Percentiles rank a stretch among this genome's conserved stretches.
These are phyloP conservation scores for Tauraco erythrolophus DNA, from an alignment of 2,113 vertebrate genomes.

Conservation along the genomic window DNA sequence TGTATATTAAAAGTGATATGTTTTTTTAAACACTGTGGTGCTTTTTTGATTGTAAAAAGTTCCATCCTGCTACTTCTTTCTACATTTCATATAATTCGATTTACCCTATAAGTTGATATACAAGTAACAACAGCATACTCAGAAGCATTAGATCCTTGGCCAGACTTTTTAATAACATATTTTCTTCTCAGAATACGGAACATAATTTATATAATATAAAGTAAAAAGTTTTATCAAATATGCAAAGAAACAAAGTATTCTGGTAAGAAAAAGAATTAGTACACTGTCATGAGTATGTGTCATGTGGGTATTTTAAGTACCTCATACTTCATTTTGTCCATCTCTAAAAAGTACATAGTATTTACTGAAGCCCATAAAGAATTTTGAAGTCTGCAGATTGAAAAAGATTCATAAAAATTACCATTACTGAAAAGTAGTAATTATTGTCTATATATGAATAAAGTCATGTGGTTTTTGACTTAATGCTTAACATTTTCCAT, in stretches of 20 bases:
- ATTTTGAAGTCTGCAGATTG: not conserved
- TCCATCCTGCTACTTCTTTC: not conserved
- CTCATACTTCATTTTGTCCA: not conserved
- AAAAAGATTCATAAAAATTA: not conserved
- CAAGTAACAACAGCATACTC: not conserved
- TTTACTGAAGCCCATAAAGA: not conserved
- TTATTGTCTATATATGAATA: not conserved
- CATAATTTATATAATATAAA: not conserved
- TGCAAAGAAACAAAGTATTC: not conserved
- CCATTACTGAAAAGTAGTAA: not conserved
- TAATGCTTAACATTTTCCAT: not conserved
- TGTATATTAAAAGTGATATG: not conserved
- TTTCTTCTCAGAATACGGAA: not conserved
- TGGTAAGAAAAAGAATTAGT: not conserved
- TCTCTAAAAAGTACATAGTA: not conserved
- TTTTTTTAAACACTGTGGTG: not conserved
- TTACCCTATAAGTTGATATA: not conserved
- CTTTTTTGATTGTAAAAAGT: not conserved
- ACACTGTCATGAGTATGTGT: accelerated
- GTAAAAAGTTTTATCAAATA: not conserved
- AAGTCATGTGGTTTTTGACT: not conserved
- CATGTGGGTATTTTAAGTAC: not conserved
- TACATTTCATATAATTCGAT: not conserved
- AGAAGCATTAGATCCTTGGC: not conserved
- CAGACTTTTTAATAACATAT: not conserved